Percentiles rank a stretch among this genome's conserved stretches.
Conservation (phyloP, 2,797 vertebrate species). For the Cephalopachus bancanus region DNA sequence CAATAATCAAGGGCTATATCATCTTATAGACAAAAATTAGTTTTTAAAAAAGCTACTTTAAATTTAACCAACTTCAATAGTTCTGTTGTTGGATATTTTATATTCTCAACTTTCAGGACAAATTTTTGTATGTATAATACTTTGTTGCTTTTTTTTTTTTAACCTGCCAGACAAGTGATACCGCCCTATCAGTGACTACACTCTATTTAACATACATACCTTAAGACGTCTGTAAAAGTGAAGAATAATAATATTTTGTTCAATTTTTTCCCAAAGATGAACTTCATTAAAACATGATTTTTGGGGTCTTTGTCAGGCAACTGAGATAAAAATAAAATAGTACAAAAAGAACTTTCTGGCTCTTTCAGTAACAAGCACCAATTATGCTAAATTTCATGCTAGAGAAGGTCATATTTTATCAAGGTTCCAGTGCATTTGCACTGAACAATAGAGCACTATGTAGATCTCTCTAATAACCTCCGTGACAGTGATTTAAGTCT, state of each 20-base stretch:
- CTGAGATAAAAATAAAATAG: slow-evolving; percentile 78
- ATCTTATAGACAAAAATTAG: slow-evolving; percentile 48
- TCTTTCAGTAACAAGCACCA: slow-evolving; percentile 76
- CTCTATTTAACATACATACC: slow-evolving; percentile 52
- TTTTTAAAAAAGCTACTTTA: slow-evolving; percentile 48
- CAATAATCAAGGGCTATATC: background rate
- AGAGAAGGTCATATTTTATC: slow-evolving; percentile 81
- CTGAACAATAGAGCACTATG: slow-evolving; percentile 79
- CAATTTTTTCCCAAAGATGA: slow-evolving; percentile 73
- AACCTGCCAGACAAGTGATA: slow-evolving; percentile 27
- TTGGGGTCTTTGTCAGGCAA: slow-evolving; percentile 75
- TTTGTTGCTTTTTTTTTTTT: slow-evolving; percentile 3
- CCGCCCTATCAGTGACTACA: slow-evolving; percentile 4
- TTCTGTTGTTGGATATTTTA: background rate
- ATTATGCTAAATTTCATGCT: slow-evolving; percentile 83
- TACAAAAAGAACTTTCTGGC: slow-evolving; percentile 84
- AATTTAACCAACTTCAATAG: slow-evolving; percentile 55
- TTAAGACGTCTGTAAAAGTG: slow-evolving; percentile 56
- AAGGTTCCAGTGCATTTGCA: slow-evolving; percentile 77
- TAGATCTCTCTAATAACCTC: slow-evolving; percentile 23
- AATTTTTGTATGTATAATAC: slow-evolving; percentile 44
- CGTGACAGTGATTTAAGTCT: background rate
- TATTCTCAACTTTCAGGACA: slow-evolving; percentile 17
- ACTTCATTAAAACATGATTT: slow-evolving; percentile 78
- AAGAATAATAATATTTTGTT: slow-evolving; percentile 76